These are phyloP conservation scores for Nephila pilipes DNA, from an alignment of 1,140 invertebrate genomes.

Conservation along the genomic window DNA sequence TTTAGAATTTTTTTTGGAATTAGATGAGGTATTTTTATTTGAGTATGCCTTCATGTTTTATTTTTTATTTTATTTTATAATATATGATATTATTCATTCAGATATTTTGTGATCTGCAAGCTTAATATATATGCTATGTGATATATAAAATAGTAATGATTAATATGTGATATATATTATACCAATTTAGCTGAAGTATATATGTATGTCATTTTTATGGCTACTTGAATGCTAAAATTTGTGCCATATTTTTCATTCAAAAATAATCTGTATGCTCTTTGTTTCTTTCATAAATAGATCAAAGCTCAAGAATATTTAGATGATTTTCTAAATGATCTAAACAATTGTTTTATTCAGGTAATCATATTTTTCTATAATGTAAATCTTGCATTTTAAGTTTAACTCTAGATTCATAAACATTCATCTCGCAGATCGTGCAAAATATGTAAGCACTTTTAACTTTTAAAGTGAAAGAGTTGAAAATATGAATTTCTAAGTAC, in stretches of 20 bases:
- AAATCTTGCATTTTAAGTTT: too few species aligned
- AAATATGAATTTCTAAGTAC: too few species aligned
- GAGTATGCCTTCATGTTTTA: not conserved
- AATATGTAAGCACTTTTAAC: too few species aligned
- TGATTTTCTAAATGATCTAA: constrained; percentile 91
- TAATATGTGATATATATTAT: not conserved
- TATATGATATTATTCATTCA: not conserved
- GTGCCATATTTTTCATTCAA: too few species aligned
- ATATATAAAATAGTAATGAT: not conserved
- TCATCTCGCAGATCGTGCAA: too few species aligned
- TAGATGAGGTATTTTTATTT: constrained; percentile 82
- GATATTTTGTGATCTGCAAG: too few species aligned
- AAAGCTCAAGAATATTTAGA: constrained; percentile 85
- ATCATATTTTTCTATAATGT: not conserved
- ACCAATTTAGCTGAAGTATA: too few species aligned
- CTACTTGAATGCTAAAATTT: too few species aligned
- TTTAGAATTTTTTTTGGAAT: constrained; percentile 87
- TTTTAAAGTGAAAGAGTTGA: too few species aligned
- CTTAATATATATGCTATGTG: too few species aligned
- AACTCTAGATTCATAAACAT: too few species aligned
- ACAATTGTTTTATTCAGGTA: constrained; percentile 85
- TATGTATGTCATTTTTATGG: not conserved
- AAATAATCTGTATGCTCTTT: not conserved
- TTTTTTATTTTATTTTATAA: not conserved
- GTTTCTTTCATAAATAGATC: constrained; percentile 80